Evolutionary conservation across 2,797 vertebrate species (phyloP).

Genomic region (Chloroceryle amazona): DNA sequence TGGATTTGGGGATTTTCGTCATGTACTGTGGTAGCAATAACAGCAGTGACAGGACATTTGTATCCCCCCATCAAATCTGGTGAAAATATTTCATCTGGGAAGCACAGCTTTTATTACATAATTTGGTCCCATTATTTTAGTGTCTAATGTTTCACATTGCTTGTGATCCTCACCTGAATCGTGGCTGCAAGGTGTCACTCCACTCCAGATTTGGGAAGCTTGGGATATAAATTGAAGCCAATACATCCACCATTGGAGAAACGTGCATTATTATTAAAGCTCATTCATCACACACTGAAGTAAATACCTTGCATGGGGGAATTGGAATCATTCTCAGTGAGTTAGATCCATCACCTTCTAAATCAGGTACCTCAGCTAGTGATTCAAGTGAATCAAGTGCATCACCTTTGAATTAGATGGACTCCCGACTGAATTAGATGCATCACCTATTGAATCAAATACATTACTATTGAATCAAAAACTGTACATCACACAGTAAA

Average conservation of each 20-base stretch:
- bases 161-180: constrained; percentile 6
- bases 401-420: constrained; percentile 80
- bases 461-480: constrained; percentile 83
- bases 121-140: constrained; percentile 61
- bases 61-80: constrained; percentile 61
- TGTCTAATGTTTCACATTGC: constrained; percentile 25
- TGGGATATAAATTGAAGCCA: constrained; percentile 59
- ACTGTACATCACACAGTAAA: constrained; percentile 79
- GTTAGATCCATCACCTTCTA: constrained; percentile 84
- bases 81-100: constrained; percentile 66
- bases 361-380: constrained; percentile 83
- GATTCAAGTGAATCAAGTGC: constrained; percentile 84
- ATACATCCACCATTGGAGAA: constrained; percentile 60
- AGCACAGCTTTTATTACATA: constrained; percentile 44
- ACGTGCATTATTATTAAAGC: constrained; percentile 80
- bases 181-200: constrained; percentile 47
- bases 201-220: not conserved
- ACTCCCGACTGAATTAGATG: constrained; percentile 76
- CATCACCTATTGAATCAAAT: constrained; percentile 82
- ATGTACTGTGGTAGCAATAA: constrained; percentile 74
- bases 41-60: constrained; percentile 36
- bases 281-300: constrained; percentile 78
- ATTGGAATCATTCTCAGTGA: constrained; percentile 77
- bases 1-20: constrained; percentile 73
- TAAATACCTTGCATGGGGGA: constrained; percentile 75